phyloP scores from a whole-genome alignment of 1,140 invertebrate genomes.

The Melitaea cinxia region DNA sequence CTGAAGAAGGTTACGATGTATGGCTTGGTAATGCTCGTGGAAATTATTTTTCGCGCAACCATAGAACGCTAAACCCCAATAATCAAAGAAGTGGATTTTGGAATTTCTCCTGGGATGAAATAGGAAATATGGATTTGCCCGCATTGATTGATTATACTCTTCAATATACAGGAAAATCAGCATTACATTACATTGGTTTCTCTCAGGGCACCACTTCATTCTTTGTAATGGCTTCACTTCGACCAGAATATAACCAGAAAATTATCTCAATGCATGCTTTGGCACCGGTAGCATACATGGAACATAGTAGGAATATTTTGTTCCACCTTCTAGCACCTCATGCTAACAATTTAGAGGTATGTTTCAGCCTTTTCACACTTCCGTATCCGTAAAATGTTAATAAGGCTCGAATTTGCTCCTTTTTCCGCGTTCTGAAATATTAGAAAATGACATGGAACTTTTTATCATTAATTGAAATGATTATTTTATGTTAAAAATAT shows the following conservation, averaged over 20 bases:
- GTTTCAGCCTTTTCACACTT: not conserved
- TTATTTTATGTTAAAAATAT: slow-evolving; percentile 46
- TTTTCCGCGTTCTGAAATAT: no score
- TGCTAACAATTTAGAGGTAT: no score
- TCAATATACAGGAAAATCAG: slow-evolving; percentile 81
- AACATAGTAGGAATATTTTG: slow-evolving; percentile 78
- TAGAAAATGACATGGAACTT: no score
- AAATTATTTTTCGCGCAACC: slow-evolving; percentile 84
- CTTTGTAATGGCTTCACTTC: slow-evolving; percentile 83
- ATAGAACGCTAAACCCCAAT: slow-evolving; percentile 82
- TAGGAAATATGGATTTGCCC: slow-evolving; percentile 89
- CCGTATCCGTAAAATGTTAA: no score
- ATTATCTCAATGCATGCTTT: slow-evolving; percentile 85
- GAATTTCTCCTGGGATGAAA: slow-evolving; percentile 91
- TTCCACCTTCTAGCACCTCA: slow-evolving; percentile 19
- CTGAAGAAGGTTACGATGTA: slow-evolving; percentile 89
- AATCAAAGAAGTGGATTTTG: slow-evolving; percentile 84
- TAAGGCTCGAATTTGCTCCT: no score
- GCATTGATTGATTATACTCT: slow-evolving; percentile 88
- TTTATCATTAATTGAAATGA: not conserved
- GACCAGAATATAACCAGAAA: slow-evolving; percentile 85
- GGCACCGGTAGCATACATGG: slow-evolving; percentile 85
- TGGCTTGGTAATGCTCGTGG: slow-evolving; percentile 88
- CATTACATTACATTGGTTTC: slow-evolving; percentile 87
- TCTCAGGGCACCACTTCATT: slow-evolving; percentile 87